Percentiles rank a stretch among this genome's conserved stretches.
Evolutionary conservation across 2,113 vertebrate genomes (phyloP).

Genomic region (Rhabdomys dilectus): DNA sequence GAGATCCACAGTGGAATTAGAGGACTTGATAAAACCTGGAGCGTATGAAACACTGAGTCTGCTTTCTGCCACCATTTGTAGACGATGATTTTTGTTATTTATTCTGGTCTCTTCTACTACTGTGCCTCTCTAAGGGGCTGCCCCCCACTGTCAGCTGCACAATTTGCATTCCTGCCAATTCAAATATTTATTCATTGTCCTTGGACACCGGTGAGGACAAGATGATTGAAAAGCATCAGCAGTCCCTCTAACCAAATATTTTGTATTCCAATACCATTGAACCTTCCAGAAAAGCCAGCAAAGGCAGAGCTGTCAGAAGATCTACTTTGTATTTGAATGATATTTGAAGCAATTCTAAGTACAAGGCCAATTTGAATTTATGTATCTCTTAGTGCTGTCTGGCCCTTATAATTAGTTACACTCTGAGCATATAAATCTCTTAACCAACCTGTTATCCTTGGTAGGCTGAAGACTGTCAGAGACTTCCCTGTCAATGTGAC

Average conservation of each 20-base stretch:
- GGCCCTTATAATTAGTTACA: slow-evolving; percentile 64
- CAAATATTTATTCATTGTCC: slow-evolving; percentile 73
- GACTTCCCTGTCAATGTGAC: slow-evolving; percentile 6
- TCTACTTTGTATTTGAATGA: slow-evolving; percentile 48
- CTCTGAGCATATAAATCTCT: slow-evolving; percentile 63
- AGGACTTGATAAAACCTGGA: background rate
- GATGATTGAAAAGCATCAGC: slow-evolving; percentile 60
- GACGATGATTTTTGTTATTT: slow-evolving; percentile 62
- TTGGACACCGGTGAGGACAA: slow-evolving; percentile 48
- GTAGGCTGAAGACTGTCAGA: slow-evolving; percentile 30
- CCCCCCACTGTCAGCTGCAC: slow-evolving; percentile 17
- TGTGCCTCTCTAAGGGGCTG: slow-evolving; percentile 19
- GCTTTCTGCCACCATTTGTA: slow-evolving; percentile 37
- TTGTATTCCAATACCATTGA: slow-evolving; percentile 28
- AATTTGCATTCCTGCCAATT: slow-evolving; percentile 50
- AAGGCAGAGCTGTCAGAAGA: slow-evolving; percentile 64
- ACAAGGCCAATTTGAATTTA: slow-evolving; percentile 49
- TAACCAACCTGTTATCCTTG: slow-evolving; percentile 34
- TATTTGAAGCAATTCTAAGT: slow-evolving; percentile 60
- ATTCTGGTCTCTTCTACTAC: slow-evolving; percentile 47
- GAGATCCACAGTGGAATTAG: background rate
- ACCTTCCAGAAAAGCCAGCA: slow-evolving; percentile 58
- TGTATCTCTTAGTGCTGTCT: slow-evolving; percentile 66
- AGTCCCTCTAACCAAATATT: slow-evolving; percentile 52
- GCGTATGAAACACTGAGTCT: background rate